Evolutionary conservation across 2,888 invertebrate genomes (phyloP).

Genomic region (Romanomermis culicivorax): DNA sequence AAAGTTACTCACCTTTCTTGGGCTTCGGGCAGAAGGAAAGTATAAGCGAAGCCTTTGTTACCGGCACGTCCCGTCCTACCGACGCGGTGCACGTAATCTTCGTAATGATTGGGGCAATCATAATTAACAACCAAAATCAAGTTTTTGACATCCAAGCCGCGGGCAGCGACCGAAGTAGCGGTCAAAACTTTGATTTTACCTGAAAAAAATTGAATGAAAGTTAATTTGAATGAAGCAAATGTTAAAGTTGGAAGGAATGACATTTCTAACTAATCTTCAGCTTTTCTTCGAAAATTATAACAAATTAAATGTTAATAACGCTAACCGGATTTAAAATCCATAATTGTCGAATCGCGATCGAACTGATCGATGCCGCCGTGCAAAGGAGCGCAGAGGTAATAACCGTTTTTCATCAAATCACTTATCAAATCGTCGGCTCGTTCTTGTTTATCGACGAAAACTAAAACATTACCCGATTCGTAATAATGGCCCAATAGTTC

Average conservation of each 20-base stretch:
- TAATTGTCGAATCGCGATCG: constrained; percentile 88
- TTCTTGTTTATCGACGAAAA: constrained; percentile 96
- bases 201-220: not conserved
- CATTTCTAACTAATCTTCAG: not conserved
- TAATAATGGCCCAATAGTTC: constrained; percentile 89
- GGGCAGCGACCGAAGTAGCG: constrained; percentile 90
- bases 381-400: constrained; percentile 72
- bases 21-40: constrained; percentile 69
- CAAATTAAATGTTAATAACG: not conserved
- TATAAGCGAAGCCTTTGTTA: constrained; percentile 88
- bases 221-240: not conserved
- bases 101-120: constrained; percentile 97
- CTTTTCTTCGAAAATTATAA: not conserved
- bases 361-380: constrained; percentile 99
- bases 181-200: constrained; percentile 31
- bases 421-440: constrained; percentile 76
- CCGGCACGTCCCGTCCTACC: constrained; percentile 50
- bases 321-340: constrained; percentile 75
- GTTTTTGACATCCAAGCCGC: constrained; percentile 95
- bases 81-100: constrained; percentile 96
- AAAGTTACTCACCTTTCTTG: too few species aligned
- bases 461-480: constrained; percentile 65
- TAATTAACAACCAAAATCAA: constrained; percentile 91
- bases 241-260: not conserved
- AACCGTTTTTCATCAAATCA: constrained; percentile 84